These are phyloP conservation scores for Aphidius gifuensis DNA, from an alignment of 1,140 invertebrate species.

Conservation along the genomic window DNA sequence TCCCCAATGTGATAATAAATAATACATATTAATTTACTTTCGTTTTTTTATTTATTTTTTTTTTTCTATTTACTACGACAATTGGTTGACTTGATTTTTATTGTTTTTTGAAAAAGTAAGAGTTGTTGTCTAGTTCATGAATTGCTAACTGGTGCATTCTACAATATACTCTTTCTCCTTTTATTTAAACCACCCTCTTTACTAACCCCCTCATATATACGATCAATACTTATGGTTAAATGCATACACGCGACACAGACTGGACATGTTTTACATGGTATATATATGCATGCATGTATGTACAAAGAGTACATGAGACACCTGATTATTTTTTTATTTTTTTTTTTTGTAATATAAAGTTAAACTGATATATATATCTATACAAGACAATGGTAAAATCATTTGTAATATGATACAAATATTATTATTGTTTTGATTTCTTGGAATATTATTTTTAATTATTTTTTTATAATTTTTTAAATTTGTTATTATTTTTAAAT, in stretches of 20 bases:
- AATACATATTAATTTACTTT: too few relatives aligned
- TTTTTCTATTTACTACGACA: too few relatives aligned
- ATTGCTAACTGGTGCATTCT: conserved; percentile 32
- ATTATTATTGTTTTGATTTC: neutral
- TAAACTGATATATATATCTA: too few relatives aligned
- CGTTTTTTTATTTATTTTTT: too few relatives aligned
- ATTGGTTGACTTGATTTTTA: too few relatives aligned
- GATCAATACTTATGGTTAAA: conserved; percentile 26
- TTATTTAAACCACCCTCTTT: too few relatives aligned
- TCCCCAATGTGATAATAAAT: too few relatives aligned
- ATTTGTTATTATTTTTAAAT: too few relatives aligned
- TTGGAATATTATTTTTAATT: neutral
- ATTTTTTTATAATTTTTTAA: neutral
- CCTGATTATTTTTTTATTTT: conserved; percentile 18
- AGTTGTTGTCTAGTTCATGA: conserved; percentile 32
- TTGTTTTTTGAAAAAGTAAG: conserved; percentile 26
- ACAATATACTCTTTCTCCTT: too few relatives aligned
- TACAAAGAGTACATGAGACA: conserved; percentile 20
- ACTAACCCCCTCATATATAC: conserved; percentile 23
- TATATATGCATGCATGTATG: neutral
- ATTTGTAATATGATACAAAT: neutral
- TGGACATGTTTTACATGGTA: conserved; percentile 13
- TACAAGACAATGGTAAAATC: neutral
- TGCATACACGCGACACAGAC: conserved; percentile 20
- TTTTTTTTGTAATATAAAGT: neutral